Conservation (phyloP, 2,113 vertebrate species). For the Ailurus styani region DNA sequence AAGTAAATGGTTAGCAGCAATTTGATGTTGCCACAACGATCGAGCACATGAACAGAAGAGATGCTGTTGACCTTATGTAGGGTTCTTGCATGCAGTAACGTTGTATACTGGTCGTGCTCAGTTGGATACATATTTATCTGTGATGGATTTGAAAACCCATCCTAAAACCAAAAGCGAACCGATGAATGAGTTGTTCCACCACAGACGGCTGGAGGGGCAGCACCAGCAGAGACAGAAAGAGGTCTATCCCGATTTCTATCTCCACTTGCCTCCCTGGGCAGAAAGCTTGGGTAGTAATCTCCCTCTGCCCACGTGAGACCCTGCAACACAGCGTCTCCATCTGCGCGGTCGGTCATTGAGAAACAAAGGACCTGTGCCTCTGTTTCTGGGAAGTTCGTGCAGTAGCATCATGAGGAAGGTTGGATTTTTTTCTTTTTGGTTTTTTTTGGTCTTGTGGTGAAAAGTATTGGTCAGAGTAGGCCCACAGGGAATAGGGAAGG, state of each 20-base stretch:
- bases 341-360: neutral
- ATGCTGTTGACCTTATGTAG: neutral
- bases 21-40: neutral
- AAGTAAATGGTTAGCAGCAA: neutral
- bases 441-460: neutral
- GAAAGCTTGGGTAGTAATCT: neutral
- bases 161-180: too few species aligned
- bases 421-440: neutral
- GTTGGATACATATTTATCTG: neutral
- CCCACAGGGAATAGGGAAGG: neutral
- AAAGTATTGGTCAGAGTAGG: neutral
- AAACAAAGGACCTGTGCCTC: neutral
- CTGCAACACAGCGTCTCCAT: neutral
- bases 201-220: neutral
- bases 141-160: neutral
- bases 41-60: fast-evolving
- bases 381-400: neutral
- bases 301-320: neutral
- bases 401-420: neutral
- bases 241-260: fast-evolving
- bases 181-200: neutral
- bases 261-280: neutral
- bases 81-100: neutral
- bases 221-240: neutral
- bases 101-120: fast-evolving